Conservation (phyloP, 2,888 invertebrate genomes). For the Apotomis turbidana region DNA sequence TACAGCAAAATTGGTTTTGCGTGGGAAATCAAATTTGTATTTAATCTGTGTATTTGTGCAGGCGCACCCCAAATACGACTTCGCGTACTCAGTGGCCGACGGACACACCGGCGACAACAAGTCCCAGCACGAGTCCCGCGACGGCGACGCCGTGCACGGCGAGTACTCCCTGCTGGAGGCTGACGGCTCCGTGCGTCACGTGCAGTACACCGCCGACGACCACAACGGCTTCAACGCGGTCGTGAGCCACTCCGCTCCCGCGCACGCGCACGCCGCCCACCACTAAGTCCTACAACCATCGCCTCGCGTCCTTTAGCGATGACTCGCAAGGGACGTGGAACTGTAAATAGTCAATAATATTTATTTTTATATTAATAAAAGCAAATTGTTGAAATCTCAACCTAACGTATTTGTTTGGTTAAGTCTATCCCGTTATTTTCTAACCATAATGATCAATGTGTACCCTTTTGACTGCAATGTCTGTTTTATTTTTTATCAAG, state of each 20-base stretch:
- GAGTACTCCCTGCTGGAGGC: slow-evolving; percentile 74
- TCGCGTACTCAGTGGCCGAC: slow-evolving; percentile 83
- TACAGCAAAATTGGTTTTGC: too few relatives aligned
- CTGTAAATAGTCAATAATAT: slow-evolving; percentile 45
- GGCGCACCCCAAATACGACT: slow-evolving; percentile 85
- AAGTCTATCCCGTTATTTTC: too few relatives aligned
- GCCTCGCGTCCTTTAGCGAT: slow-evolving; percentile 27
- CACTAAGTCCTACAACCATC: slow-evolving; percentile 60
- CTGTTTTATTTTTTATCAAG: too few relatives aligned
- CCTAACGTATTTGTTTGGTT: background rate
- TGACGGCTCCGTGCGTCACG: slow-evolving; percentile 81
- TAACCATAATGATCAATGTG: too few relatives aligned
- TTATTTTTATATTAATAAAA: slow-evolving; percentile 43
- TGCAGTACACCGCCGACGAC: slow-evolving; percentile 81
- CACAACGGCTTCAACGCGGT: slow-evolving; percentile 80
- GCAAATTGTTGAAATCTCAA: slow-evolving; percentile 35
- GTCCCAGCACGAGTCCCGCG: slow-evolving; percentile 83
- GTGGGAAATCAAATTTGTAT: background rate
- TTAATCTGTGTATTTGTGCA: slow-evolving; percentile 47
- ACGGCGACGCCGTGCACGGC: slow-evolving; percentile 86
- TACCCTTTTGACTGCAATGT: too few relatives aligned
- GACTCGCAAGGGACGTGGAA: slow-evolving; percentile 25
- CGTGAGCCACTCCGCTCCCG: slow-evolving; percentile 70
- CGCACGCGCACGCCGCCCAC: slow-evolving; percentile 52
- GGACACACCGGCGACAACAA: slow-evolving; percentile 85